Base-by-base conservation (phyloP, 2,888 invertebrate genomes). In the Noctua janthina region DNA sequence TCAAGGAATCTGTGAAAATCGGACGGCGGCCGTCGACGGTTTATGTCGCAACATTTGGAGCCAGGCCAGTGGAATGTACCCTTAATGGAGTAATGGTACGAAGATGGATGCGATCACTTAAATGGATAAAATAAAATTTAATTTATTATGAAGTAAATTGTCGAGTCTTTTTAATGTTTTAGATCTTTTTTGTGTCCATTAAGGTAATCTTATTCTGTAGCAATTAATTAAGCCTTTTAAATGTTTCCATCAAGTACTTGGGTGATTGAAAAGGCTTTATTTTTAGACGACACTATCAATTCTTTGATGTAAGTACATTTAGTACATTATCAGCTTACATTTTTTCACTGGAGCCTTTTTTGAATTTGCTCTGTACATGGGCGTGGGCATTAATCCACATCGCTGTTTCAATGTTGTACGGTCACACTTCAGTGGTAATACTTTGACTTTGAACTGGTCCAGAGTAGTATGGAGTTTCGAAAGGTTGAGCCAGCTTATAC, bases 61-160 rank as follows among this genome's bases (percentile, higher is more conserved):
- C 69, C 81, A 78, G 80, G 93, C 94, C 94, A 94, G 92, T 91
- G 89, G 89, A 88, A 79, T 92, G 93, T 93, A 89, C 82, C 90
- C 88, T 88, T 92, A 93, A 93, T 92, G 92, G 91, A 89, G 82
- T 84, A 88, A 85, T 76, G 88, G 72, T 81, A 89, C 85, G 84
- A 89, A 90, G 89, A 89, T 87, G 76, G 88, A 89, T 89, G 87
- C 56, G 84, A 79, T 86, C 90, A 86, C 89, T 89, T 89, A 82
- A 81, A 84, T 75, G 79, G 89, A 84, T 86, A 84, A 83, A 86
- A 83, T 89, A 82, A 85, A 85, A 83, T 89, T 79, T 78, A 83
- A 89, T 88, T 89, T 82, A 82, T 75, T 79, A 79, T 79, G 78
- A 79, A 83, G 84, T 87, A 88, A 88, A 85, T 87, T 84, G 85